These are phyloP conservation scores for Anthonomus grandis DNA, from an alignment of 1,140 invertebrate species.

Conservation along the genomic window DNA sequence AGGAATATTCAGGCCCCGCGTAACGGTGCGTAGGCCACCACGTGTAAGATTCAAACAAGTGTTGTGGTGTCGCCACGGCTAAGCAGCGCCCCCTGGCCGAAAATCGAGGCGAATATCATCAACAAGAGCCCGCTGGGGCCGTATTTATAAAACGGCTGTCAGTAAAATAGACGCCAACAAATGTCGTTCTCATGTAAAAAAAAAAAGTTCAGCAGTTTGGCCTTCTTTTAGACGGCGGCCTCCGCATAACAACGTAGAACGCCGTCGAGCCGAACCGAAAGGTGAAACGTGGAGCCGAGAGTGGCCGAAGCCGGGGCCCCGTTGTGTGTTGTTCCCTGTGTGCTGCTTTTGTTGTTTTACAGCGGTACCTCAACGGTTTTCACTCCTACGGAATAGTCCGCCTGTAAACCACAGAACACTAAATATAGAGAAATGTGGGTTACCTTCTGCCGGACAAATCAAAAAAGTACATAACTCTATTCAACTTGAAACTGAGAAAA, in stretches of 20 bases:
- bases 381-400: no score
- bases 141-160: constrained; percentile 14
- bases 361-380: background rate
- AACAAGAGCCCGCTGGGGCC: constrained; percentile 17
- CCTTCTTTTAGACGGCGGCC: constrained; percentile 41
- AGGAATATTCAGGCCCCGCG: constrained; percentile 7
- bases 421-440: background rate
- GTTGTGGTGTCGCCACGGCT: constrained; percentile 50
- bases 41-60: constrained; percentile 47
- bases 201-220: constrained; percentile 44
- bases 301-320: constrained; percentile 1
- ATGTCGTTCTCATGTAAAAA: no score
- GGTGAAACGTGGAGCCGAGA: background rate
- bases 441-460: no score
- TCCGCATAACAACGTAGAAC: constrained; percentile 22
- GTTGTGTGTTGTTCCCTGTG: constrained; percentile 18
- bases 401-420: constrained; percentile 18
- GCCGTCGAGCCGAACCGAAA: constrained; percentile 1
- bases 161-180: constrained; percentile 30
- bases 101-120: constrained; percentile 16
- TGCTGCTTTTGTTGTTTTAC: background rate
- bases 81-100: constrained; percentile 36
- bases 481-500: no score
- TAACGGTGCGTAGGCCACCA: constrained; percentile 28
- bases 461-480: no score